Conservation (phyloP, 2,888 invertebrate genomes). For the Antitype chi region DNA sequence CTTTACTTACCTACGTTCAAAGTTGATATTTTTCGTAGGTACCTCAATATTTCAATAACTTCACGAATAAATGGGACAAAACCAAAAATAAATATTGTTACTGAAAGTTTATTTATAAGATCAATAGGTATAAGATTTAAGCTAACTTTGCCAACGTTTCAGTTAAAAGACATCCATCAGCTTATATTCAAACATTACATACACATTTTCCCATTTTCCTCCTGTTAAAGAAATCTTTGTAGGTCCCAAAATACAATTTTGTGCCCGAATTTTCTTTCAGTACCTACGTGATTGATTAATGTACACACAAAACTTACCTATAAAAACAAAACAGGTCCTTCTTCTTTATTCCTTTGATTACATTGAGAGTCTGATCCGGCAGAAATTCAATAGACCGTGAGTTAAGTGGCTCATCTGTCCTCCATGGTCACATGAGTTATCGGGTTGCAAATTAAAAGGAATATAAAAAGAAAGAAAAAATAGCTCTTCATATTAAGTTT, state of each 20-base stretch:
- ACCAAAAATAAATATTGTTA: background rate
- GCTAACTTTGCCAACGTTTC: background rate
- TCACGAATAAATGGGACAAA: background rate
- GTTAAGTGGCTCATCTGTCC: conserved; percentile 87
- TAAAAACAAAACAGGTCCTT: conserved; percentile 68
- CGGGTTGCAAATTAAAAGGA: conserved; percentile 80
- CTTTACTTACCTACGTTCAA: conserved; percentile 18
- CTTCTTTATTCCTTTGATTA: conserved; percentile 73
- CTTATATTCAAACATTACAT: conserved; percentile 14
- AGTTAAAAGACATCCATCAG: conserved; percentile 27
- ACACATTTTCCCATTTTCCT: conserved; percentile 27
- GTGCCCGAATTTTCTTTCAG: conserved; percentile 63
- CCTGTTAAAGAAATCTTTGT: conserved; percentile 24
- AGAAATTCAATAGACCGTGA: conserved; percentile 84
- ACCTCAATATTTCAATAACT: background rate
- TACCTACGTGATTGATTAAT: conserved; percentile 68
- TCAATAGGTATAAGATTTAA: background rate
- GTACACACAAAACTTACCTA: conserved; percentile 59
- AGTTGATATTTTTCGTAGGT: conserved; percentile 30
- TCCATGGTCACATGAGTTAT: conserved; percentile 80
- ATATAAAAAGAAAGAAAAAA: conserved; percentile 76
- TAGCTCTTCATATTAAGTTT: conserved; percentile 87
- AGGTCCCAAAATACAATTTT: conserved; percentile 42
- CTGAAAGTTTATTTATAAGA: background rate
- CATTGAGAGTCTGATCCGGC: conserved; percentile 71